Evolutionary conservation across 2,888 invertebrate genomes (phyloP).

Genomic region (Eupelmus urozonus): DNA sequence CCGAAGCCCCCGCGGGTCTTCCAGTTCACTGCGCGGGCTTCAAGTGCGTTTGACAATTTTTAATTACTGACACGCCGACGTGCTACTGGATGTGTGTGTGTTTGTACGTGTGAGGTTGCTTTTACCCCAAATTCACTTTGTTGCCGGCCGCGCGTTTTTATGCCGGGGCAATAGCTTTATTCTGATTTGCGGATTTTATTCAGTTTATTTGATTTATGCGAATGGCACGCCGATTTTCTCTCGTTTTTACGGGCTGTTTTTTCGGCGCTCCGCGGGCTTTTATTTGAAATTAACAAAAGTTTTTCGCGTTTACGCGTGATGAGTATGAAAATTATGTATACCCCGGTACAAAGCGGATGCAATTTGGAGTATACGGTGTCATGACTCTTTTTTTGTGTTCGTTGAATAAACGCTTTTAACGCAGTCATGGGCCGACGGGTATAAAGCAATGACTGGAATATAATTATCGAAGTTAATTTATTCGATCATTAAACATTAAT

Average conservation of each 20-base stretch:
- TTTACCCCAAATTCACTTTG: constrained; percentile 20
- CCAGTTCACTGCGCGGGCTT: constrained; percentile 59
- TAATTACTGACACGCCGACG: constrained; percentile 65
- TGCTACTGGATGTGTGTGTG: neutral
- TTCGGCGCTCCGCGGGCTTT: neutral
- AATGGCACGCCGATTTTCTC: neutral
- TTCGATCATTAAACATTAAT: constrained; percentile 25
- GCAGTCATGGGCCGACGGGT: neutral
- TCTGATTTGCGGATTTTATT: constrained; percentile 48
- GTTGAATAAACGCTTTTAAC: neutral
- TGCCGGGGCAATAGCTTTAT: constrained; percentile 23
- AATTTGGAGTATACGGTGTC: neutral
- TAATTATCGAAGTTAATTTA: constrained; percentile 28
- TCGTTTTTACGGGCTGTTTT: neutral
- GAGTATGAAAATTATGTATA: too few relatives aligned
- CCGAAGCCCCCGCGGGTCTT: constrained; percentile 69
- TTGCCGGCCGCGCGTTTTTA: constrained; percentile 13
- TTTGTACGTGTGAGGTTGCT: neutral
- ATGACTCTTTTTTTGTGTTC: constrained; percentile 9
- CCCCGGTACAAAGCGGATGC: neutral
- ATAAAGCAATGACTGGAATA: constrained; percentile 10
- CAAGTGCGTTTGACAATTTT: constrained; percentile 75
- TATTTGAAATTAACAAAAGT: constrained; percentile 18
- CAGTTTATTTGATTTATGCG: constrained; percentile 50
- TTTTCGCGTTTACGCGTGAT: constrained; percentile 1